phyloP scores from a whole-genome alignment of 2,888 invertebrate genomes.

The Erebia epiphron region DNA sequence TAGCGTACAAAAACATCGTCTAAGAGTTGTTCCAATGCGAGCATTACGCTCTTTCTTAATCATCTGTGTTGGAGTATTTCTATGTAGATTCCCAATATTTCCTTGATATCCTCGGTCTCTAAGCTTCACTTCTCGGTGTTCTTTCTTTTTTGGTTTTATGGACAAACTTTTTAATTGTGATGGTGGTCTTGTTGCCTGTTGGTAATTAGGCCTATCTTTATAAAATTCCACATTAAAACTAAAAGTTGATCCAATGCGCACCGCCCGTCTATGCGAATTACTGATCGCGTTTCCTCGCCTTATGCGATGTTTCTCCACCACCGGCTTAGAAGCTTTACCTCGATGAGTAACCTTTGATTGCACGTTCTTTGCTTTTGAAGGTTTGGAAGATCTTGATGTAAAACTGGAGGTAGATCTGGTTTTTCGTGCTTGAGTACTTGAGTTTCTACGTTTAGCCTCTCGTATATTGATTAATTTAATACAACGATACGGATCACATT shows the following conservation, averaged over 20 bases:
- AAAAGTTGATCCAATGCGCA: conserved; percentile 43
- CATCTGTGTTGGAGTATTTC: conserved; percentile 33
- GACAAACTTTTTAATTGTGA: conserved; percentile 12
- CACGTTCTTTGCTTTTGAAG: conserved; percentile 45
- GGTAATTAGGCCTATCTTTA: conserved; percentile 34
- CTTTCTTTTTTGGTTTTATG: conserved; percentile 19
- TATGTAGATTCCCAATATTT: conserved; percentile 26
- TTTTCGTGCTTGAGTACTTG: conserved; percentile 34
- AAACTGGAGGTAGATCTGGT: conserved; percentile 49
- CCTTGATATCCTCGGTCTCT: conserved; percentile 28
- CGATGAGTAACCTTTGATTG: conserved; percentile 39
- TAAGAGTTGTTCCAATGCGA: conserved; percentile 43
- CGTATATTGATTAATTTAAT: conserved; percentile 45
- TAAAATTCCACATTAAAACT: conserved; percentile 44
- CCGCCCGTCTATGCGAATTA: conserved; percentile 31
- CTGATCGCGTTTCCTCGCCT: conserved; percentile 15
- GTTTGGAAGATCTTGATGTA: conserved; percentile 37
- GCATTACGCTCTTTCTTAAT: conserved; percentile 39
- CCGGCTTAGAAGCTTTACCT: conserved; percentile 20
- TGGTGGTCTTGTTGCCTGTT: conserved; percentile 5
- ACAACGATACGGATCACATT: conserved; percentile 51
- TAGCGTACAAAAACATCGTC: conserved; percentile 52
- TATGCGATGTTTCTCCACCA: conserved; percentile 17
- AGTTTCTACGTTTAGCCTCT: conserved; percentile 33
- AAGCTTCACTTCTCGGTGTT: conserved; percentile 10